phyloP scores from a whole-genome alignment of 2,113 vertebrate genomes.

The Neoarius graeffei region DNA sequence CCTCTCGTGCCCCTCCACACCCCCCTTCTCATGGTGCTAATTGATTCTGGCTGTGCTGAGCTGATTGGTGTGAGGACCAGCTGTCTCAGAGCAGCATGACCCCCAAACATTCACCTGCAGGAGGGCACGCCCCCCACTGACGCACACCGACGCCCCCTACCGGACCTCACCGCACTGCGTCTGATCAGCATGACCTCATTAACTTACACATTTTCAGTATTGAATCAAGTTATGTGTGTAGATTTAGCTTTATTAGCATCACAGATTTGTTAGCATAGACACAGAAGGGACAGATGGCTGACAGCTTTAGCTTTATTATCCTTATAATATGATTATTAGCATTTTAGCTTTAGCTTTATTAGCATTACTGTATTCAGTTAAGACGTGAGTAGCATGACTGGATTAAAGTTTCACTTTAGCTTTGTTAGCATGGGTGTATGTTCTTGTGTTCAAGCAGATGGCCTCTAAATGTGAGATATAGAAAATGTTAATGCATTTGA shows the following conservation, averaged over 20 bases:
- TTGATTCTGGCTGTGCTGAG: conserved; percentile 64
- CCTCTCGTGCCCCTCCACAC: conserved; percentile 24
- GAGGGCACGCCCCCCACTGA: background rate
- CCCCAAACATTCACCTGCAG: conserved; percentile 47
- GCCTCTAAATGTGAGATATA: background rate
- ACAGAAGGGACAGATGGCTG: background rate
- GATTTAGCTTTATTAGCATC: background rate
- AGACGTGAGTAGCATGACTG: background rate
- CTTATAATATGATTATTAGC: background rate
- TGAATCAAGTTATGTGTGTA: background rate
- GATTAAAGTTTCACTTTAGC: background rate
- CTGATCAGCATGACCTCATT: conserved; percentile 47
- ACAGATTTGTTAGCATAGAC: background rate
- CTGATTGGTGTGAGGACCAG: conserved; percentile 68
- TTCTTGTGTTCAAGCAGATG: background rate
- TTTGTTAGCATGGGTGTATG: background rate
- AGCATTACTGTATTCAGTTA: background rate
- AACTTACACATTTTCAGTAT: background rate
- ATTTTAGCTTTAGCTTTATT: background rate
- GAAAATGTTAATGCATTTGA: background rate
- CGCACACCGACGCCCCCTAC: conserved; percentile 40
- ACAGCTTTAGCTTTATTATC: background rate
- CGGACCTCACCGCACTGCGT: conserved; percentile 11
- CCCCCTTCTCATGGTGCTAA: conserved; percentile 61
- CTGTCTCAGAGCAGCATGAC: conserved; percentile 57